phyloP scores from a whole-genome alignment of 2,113 vertebrate species.

The Naja naja region DNA sequence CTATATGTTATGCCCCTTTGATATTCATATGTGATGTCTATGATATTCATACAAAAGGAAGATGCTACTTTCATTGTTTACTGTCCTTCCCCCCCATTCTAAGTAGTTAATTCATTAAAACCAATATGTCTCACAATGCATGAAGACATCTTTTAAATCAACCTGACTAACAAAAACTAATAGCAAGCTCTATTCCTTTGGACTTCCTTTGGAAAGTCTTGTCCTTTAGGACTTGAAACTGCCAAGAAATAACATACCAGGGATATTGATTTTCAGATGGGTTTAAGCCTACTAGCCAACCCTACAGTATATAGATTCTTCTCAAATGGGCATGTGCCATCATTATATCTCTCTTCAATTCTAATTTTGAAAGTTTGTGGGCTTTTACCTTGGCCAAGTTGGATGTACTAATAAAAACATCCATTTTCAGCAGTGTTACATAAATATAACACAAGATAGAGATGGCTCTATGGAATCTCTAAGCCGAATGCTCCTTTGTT shows the following conservation, averaged over 20 bases:
- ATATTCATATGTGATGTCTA: too few species aligned
- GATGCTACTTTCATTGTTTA: too few species aligned
- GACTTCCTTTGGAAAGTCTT: not conserved
- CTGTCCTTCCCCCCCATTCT: not conserved
- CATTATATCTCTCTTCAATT: not conserved
- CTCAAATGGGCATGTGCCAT: not conserved
- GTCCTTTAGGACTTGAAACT: not conserved
- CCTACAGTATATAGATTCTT: not conserved
- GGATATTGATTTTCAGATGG: not conserved
- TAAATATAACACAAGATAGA: not conserved
- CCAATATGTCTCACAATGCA: not conserved
- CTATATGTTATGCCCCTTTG: too few species aligned
- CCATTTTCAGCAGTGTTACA: not conserved
- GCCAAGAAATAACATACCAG: not conserved
- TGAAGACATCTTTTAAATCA: too few species aligned
- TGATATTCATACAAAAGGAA: too few species aligned
- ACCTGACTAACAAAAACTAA: not conserved
- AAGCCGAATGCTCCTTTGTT: not conserved
- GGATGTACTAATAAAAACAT: not conserved
- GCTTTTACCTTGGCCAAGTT: not conserved
- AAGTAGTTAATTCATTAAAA: not conserved
- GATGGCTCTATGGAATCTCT: not conserved
- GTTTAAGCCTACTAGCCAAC: not conserved
- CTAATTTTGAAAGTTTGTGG: not conserved
- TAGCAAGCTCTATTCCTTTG: not conserved